Evolutionary conservation across 2,888 invertebrate species (phyloP), one percentile per base, ranked within the genome.

Genomic region (Gerris lacustris): DNA sequence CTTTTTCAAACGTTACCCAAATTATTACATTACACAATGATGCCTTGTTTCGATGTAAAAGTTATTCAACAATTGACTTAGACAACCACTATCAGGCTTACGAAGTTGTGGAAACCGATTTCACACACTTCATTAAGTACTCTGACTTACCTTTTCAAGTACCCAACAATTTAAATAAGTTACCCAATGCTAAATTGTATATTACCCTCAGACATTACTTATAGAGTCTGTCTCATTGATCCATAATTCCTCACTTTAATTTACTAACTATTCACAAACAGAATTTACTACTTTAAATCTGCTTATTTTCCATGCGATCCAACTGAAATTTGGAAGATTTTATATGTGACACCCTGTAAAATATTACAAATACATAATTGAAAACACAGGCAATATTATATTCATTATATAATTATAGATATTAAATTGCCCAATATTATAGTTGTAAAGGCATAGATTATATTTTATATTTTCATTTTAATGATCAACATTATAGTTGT

Each of bases 41-140:
- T 55, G 55, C 55, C 55, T 55, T 55, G 55, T 55, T 55, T 55
- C 55, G 55, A 11, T 55, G 55, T 55, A 55, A 55, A 55, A 55
- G 55, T 55, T 55, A 11, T 55, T 9, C 9, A 55, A 55, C 55
- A 55, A 2, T 55, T 15, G 9, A 15, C 55, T 55, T 55, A 11
- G 55, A 55, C 2, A 11, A 1, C 11, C 55, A 55, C 55, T 55
- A 55, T 55, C 55, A 55, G 55, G 9, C 55, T 15, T 55, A 55
- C 15, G 55, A 55, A 15, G 55, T 55, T 11, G 55, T 55, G 9
- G 55, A 55, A 55, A 11, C 55, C 2, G 15, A 55, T 55, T 2
- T 11, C 15, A 55, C 5, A 11, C 9, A 9, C 15, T 55, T 11
- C 15, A 55, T 55, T 15, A 55, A 15, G 15, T 55, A 55, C 55